Evolutionary conservation across 30 jellyfish, hydroid and myxozoan species (phyloP), one percentile per base, ranked within the genome.

Genomic region (Hydra vulgaris): DNA sequence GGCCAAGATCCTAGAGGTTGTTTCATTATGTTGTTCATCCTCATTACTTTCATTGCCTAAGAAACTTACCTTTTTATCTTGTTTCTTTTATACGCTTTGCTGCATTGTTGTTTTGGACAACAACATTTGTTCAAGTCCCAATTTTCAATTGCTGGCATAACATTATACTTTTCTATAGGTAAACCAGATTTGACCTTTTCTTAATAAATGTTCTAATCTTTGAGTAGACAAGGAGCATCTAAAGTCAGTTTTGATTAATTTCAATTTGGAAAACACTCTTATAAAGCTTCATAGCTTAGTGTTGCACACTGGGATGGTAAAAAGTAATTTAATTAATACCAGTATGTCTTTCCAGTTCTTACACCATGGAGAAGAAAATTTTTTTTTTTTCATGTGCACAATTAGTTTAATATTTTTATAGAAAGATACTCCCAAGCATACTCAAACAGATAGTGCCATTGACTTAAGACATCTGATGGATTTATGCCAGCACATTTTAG

Each of bases 131-230:
- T 5, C 12, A 12, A 40, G 61, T 40, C 75, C 75, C 75, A 68
- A 3, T 68, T 68, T 23, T 68, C 75, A 3, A 76, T 1, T 8
- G 84, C 84, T 18, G 78, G 15, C 56, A 1, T 25, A 20, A 53
- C 71, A 24, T 79, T 52, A 27, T 79, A 79, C 68, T 79, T 22
- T 18, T 23, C 67, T 56, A 66, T 17, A 54, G 54, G 23, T 18
- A 84, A 82, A 21, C 85, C 85, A n/a, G 53, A 71, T 78, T 78
- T 83, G n/a, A 17, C n/a, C 25, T 40, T 54, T 79, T 23, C 86
- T 22, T 40, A 79, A 26, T 17, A 54, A 23, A 23, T 22, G 20
- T 22, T 79, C 86, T 1, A 79, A 23, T 66, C 84, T 61, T 21
- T 22, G 66, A 17, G 53, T 23, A 7, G 83, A 19, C 83, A 79